These are phyloP conservation scores for Chaunax sp. DNA, from an alignment of 2,797 vertebrate genomes.

Conservation along the genomic window DNA sequence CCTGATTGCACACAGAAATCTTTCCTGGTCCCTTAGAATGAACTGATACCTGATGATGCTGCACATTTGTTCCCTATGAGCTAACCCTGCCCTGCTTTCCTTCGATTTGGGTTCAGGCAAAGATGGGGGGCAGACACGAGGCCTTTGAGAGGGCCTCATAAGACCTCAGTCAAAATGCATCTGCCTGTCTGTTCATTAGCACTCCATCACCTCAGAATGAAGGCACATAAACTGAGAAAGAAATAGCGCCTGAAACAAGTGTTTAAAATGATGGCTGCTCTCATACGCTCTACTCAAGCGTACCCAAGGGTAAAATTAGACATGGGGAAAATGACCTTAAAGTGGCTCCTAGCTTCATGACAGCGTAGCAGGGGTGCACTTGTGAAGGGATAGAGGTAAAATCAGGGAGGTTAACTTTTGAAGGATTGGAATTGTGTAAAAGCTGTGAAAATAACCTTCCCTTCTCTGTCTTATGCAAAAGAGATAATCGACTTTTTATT, in stretches of 20 bases:
- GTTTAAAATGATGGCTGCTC: constrained; percentile 83
- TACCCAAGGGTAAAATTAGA: constrained; percentile 87
- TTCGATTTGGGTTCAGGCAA: constrained; percentile 40
- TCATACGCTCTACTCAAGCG: constrained; percentile 79
- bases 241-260: constrained; percentile 84
- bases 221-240: constrained; percentile 78
- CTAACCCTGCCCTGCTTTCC: constrained; percentile 13
- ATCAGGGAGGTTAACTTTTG: constrained; percentile 72
- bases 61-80: constrained; percentile 51
- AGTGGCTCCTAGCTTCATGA: constrained; percentile 70
- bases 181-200: constrained; percentile 78
- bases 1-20: constrained; percentile 34
- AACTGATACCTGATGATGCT: constrained; percentile 49
- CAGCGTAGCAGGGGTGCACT: constrained; percentile 69
- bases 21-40: constrained; percentile 34
- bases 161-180: constrained; percentile 68
- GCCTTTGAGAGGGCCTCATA: constrained; percentile 51
- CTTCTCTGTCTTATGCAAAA: constrained; percentile 51
- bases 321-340: constrained; percentile 82
- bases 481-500: constrained; percentile 52
- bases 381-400: constrained; percentile 66
- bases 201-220: constrained; percentile 77
- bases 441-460: constrained; percentile 69
- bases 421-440: constrained; percentile 65
- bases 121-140: constrained; percentile 42